phyloP scores from a whole-genome alignment of 2,797 vertebrate species.

The Coregonus suidteri region DNA sequence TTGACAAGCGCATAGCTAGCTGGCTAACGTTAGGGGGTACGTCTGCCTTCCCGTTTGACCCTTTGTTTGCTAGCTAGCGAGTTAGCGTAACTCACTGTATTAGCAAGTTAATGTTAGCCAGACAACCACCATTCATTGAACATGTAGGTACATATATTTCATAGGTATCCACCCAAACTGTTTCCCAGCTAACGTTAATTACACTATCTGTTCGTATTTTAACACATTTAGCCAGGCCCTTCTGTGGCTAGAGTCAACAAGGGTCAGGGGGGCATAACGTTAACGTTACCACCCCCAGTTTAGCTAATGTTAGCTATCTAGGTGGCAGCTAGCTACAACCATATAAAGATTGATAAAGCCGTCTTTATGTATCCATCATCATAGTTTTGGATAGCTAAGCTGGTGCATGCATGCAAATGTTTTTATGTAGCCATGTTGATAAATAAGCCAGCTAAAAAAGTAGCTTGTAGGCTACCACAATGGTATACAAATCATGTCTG shows the following conservation, averaged over 20 bases:
- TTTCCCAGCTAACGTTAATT: neutral
- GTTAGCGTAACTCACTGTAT: neutral
- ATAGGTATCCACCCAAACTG: neutral
- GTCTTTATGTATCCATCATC: neutral
- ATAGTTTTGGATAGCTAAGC: neutral
- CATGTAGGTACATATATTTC: neutral
- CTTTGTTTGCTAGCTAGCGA: slow-evolving; percentile 77
- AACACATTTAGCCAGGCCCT: neutral
- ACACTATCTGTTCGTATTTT: neutral
- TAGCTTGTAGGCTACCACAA: neutral
- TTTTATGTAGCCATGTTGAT: neutral
- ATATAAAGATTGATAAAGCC: neutral
- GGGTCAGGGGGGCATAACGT: neutral
- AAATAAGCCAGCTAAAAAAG: neutral
- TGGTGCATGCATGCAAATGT: neutral
- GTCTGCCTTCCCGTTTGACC: slow-evolving; percentile 56
- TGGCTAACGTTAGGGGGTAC: slow-evolving; percentile 37
- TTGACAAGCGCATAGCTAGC: slow-evolving; percentile 5
- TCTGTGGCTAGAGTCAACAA: neutral
- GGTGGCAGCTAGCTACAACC: neutral
- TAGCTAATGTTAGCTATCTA: neutral
- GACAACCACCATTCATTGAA: neutral
- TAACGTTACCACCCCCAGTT: neutral
- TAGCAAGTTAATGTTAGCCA: slow-evolving; percentile 6
- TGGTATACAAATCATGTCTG: neutral